Base-by-base conservation (phyloP, 2,797 vertebrate genomes). In the Chromobotia macracanthus region DNA sequence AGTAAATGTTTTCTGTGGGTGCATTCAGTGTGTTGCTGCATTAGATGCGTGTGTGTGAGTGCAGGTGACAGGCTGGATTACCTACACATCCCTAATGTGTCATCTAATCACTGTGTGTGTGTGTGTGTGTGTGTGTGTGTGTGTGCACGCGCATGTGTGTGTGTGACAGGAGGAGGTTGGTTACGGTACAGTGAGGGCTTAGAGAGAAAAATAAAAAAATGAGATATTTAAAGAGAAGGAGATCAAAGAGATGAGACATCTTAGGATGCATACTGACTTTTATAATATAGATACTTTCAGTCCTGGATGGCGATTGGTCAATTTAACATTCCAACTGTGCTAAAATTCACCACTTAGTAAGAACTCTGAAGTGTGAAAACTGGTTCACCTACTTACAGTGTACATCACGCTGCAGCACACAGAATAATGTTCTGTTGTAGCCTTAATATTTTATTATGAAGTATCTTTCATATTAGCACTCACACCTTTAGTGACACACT, bases 51-150 rank as follows among this genome's bases (percentile, higher is more conserved):
- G 3, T 55, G 78, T 80, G 61, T 76, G 68, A 46, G 70, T 70
- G 70, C 51, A 56, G 51, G 74, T 84, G 84, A 85, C 74, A 77
- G 81, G 72, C 61, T 51, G 76, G 71, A 72, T 85, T 78, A 84
- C 82, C 73, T 80, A 75, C 72, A 58, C 79, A 80, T 66, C 38
- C 65, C 66, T 21, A 69, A 80, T 65, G 79, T 83, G 74, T 21
- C 53, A 50, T 53, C 15, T 38, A 28, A 1, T 38, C 8, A 38
- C 38, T 38, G 38, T 38, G 38, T 38, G 38, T 7, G 38, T 38
- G 38, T 38, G 38, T 72, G 55, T 41, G 70, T 55, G 55, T 15
- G 53, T n/a, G 9, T 61, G 74, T 38, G 61, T 31, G 64, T 6
- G 16, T 23, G 70, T n/a, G 63, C 0, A 66, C 18, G 70, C 15